Conservation (phyloP, 2,113 vertebrate species). For the Laticauda laticaudata region DNA sequence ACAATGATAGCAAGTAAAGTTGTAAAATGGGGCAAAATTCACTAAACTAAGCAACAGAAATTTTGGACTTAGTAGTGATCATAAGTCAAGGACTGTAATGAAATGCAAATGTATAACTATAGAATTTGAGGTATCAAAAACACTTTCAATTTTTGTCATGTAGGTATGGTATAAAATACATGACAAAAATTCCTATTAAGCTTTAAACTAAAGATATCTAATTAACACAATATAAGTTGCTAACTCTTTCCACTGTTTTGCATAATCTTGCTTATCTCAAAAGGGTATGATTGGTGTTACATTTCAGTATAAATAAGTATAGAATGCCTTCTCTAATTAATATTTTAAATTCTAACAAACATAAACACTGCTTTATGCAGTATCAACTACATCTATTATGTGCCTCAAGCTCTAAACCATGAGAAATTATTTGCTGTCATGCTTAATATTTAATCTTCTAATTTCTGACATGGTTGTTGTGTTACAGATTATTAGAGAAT, state of each 20-base stretch:
- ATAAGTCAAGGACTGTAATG: neutral
- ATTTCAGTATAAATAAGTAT: slow-evolving; percentile 19
- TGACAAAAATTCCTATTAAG: neutral
- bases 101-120: neutral
- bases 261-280: neutral
- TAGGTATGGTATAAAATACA: neutral
- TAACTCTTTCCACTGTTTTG: neutral
- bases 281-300: neutral
- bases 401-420: slow-evolving; percentile 40
- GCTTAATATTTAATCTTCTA: slow-evolving; percentile 36
- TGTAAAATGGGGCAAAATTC: neutral
- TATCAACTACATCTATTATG: slow-evolving; percentile 30
- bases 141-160: neutral
- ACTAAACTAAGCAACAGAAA: neutral
- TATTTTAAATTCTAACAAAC: slow-evolving; percentile 40
- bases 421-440: slow-evolving; percentile 43
- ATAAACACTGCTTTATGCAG: slow-evolving; percentile 34
- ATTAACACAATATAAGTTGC: neutral
- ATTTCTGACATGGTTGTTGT: slow-evolving; percentile 44
- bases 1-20: neutral
- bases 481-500: slow-evolving; percentile 27
- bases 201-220: neutral
- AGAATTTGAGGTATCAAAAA: neutral
- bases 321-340: neutral
- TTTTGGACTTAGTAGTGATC: neutral